Evolutionary conservation across 2,113 vertebrate genomes (phyloP), one percentile per base, ranked within the genome.

Genomic region (Antennarius striatus): DNA sequence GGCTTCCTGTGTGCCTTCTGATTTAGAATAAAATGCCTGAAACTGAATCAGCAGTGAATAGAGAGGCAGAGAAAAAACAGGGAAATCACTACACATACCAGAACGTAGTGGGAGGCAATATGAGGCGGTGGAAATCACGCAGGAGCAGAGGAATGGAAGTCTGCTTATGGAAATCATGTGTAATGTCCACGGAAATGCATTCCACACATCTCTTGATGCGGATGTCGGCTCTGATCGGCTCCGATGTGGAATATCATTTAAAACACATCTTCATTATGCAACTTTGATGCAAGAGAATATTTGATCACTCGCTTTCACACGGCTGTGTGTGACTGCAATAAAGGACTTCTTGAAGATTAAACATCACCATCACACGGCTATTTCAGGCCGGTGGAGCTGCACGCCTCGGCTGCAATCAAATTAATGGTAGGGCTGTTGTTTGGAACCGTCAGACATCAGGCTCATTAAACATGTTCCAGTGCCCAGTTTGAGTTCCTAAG

Each of bases 271-370:
- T 83, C 80, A 56, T 83, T 83, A 86, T 66, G 72, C 69, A 83
- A 68, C 77, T 77, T 75, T 73, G 80, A 85, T 79, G 80, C 77
- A 76, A 79, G 79, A 60, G 80, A 88, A 83, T 79, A 71, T 57
- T 73, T 73, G 75, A 84, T 83, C 63, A 69, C 36, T 71, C 14
- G 63, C 64, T 51, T 61, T 71, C 68, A 65, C 64, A 6, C 56
- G 66, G 58, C 50, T 9, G 61, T 52, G 54, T 71, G 76, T 51
- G 60, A 66, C 68, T 51, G 65, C 68, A 68, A 71, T 60, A 48
- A 49, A 66, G 43, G 57, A 5, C 64, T 63, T 63, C 5, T 30
- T 29, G 65, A 78, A 80, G 79, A 76, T 76, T 17, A 53, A 73
- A 68, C 68, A 45, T 63, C 5, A 10, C 39, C 81, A 56, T 82